These are phyloP conservation scores for Lasioglossum zephyrum DNA, from an alignment of 2,888 invertebrate genomes.

Conservation along the genomic window DNA sequence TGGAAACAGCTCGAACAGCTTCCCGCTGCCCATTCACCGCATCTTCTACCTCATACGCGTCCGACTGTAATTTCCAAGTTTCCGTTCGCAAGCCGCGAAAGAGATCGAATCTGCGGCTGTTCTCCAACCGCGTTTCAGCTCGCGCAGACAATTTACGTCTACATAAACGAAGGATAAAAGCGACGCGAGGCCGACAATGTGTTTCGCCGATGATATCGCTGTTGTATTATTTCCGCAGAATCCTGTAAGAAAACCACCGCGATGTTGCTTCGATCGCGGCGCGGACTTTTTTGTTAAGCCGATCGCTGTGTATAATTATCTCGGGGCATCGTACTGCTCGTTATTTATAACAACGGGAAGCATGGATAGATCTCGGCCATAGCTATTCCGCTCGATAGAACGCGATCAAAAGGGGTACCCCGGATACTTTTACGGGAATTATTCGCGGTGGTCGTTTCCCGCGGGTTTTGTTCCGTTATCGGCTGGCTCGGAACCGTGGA, in stretches of 20 bases:
- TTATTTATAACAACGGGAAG: conserved; percentile 50
- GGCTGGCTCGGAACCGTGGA: not conserved
- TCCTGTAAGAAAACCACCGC: not conserved
- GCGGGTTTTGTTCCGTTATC: too few relatives aligned
- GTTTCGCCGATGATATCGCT: not conserved
- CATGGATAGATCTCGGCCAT: conserved; percentile 1
- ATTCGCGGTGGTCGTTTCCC: not conserved
- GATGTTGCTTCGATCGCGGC: not conserved
- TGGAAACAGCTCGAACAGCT: not conserved
- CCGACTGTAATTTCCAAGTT: not conserved
- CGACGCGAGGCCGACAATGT: not conserved
- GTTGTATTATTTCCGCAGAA: not conserved
- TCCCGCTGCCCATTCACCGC: not conserved
- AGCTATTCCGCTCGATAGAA: conserved; percentile 20
- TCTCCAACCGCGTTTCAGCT: not conserved
- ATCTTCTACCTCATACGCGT: not conserved
- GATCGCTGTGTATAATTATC: conserved; percentile 25
- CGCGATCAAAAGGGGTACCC: conserved; percentile 23
- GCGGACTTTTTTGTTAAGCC: conserved; percentile 13
- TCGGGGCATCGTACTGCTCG: conserved; percentile 28
- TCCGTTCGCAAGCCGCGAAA: not conserved
- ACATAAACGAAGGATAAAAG: not conserved
- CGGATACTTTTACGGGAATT: conserved; percentile 27
- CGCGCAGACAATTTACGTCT: not conserved
- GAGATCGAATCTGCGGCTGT: not conserved